Conservation (phyloP, 2,797 vertebrate species). For the Adrianichthys oophorus region DNA sequence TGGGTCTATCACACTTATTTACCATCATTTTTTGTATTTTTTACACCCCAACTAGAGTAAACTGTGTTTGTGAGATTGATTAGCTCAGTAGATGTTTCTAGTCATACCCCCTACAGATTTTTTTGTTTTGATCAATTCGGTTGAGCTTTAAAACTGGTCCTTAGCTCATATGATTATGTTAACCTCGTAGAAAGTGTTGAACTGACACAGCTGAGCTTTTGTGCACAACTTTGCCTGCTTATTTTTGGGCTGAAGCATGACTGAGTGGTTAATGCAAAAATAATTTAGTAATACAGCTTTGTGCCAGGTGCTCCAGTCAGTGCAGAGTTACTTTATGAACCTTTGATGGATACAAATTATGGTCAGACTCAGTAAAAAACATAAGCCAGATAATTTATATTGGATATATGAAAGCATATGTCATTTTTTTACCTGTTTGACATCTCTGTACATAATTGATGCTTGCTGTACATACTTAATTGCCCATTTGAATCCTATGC, state of each 20-base stretch:
- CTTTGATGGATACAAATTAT: not conserved
- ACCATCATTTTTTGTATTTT: too few species aligned
- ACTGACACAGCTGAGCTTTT: too few species aligned
- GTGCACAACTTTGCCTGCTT: too few species aligned
- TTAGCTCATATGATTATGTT: too few species aligned
- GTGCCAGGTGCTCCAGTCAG: too few species aligned
- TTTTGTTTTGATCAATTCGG: too few species aligned
- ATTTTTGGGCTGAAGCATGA: too few species aligned
- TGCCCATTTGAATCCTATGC: slow-evolving; percentile 8
- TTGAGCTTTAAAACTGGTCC: too few species aligned
- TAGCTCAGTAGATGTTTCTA: slow-evolving; percentile 19
- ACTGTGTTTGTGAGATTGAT: slow-evolving; percentile 21
- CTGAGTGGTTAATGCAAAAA: too few species aligned
- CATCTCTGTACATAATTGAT: slow-evolving; percentile 1
- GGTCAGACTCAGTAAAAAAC: slow-evolving; percentile 2
- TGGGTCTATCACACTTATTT: too few species aligned
- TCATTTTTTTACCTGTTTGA: not conserved
- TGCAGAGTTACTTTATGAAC: not conserved
- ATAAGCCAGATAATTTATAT: not conserved
- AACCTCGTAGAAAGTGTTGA: too few species aligned
- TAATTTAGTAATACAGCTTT: too few species aligned
- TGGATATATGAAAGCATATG: not conserved
- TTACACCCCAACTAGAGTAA: slow-evolving; percentile 16
- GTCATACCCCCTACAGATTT: not conserved
- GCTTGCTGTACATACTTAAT: slow-evolving; percentile 6